Evolutionary conservation across 2,113 vertebrate genomes (phyloP).

Genomic region (Macheiramphus alcinus): DNA sequence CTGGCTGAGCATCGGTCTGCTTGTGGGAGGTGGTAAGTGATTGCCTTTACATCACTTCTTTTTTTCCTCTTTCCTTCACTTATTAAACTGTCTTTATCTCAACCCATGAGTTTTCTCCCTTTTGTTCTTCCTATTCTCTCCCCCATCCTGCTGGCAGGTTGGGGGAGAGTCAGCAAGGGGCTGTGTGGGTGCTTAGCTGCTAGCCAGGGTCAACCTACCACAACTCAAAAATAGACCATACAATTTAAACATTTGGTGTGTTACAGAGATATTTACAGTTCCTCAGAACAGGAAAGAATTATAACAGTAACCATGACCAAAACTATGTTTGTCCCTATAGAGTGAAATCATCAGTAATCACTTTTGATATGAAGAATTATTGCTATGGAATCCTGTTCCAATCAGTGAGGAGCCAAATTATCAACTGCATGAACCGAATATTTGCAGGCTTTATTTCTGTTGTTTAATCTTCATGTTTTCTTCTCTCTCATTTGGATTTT

Average conservation of each 20-base stretch:
- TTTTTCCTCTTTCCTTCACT: no score
- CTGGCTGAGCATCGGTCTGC: no score
- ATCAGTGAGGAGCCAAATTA: background rate
- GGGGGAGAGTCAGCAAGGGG: no score
- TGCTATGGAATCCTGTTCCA: background rate
- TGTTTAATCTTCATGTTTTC: background rate
- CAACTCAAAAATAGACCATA: background rate
- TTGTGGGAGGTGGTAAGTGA: no score
- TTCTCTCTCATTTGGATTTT: background rate
- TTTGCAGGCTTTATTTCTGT: background rate
- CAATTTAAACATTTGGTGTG: background rate
- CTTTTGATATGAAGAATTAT: background rate
- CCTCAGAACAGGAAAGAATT: background rate
- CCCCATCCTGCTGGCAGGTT: background rate
- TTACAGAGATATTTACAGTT: background rate
- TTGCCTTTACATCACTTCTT: no score
- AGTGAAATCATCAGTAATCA: background rate
- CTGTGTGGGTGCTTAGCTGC: background rate
- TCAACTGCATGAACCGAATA: background rate
- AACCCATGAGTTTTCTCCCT: background rate
- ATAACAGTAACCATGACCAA: background rate
- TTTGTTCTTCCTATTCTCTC: background rate
- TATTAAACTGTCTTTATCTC: no score
- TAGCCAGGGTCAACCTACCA: background rate
- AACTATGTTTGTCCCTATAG: background rate